phyloP scores from a whole-genome alignment of 2,797 vertebrate species.

The Synanceia verrucosa region DNA sequence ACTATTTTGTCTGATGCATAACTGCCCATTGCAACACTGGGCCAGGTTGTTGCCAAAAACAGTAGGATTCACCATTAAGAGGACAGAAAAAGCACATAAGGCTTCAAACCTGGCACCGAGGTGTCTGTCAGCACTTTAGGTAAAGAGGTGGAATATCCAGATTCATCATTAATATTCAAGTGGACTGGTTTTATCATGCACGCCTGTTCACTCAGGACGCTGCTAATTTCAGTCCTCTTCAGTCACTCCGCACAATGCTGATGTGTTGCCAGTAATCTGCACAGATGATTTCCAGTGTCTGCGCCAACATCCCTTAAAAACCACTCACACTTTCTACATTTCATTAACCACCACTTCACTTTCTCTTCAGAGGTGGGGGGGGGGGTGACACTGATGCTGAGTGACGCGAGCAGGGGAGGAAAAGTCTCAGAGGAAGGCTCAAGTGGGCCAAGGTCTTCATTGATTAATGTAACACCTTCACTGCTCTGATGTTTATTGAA shows the following conservation, averaged over 20 bases:
- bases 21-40: too few species aligned
- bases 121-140: background rate
- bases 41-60: too few species aligned
- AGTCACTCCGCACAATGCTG: background rate
- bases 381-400: slow-evolving; percentile 13
- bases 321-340: slow-evolving; percentile 1
- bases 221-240: background rate
- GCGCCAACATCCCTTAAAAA: slow-evolving; percentile 10
- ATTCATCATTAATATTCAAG: background rate
- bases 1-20: too few species aligned
- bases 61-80: too few species aligned
- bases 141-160: background rate
- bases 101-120: background rate
- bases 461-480: slow-evolving; percentile 68
- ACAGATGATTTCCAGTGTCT: background rate
- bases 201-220: background rate
- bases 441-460: slow-evolving; percentile 49
- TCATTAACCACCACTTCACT: background rate
- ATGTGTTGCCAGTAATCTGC: slow-evolving; percentile 10
- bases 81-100: background rate
- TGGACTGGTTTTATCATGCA: background rate
- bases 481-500: slow-evolving; percentile 57
- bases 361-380: slow-evolving; percentile 2
- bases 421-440: slow-evolving; percentile 11
- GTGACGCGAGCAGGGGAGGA: slow-evolving; percentile 6